Evolutionary conservation across 2,113 vertebrate species (phyloP), one percentile per base, ranked within the genome.

Genomic region (Salvelinus alpinus): DNA sequence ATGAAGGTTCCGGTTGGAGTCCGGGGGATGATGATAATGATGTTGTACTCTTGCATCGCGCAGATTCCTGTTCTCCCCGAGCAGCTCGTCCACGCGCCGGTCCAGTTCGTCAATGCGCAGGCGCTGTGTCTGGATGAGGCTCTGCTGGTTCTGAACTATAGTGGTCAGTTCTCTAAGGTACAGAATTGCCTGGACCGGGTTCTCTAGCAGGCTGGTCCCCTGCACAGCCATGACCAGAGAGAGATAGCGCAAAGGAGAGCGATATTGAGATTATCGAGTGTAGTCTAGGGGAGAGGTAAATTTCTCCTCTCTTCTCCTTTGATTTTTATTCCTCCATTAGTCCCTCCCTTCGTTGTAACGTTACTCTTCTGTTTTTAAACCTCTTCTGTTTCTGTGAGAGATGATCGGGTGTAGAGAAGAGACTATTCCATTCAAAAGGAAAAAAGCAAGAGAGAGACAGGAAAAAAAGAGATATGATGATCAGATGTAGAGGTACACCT

Each of bases 101-200:
- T 98, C 97, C 87, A 98, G 94, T 89, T 96, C 96, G 90, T 98
- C 96, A 87, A 98, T 98, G 86, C 96, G 94, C 83, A 95, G 93
- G 81, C 97, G 94, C 92, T 98, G 97, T 27, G 96, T 98, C 87
- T 98, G 97, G 90, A 98, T 98, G 85, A 98, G 96, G 89, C 96
- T 97, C 92, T 98, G 96, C 88, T 98, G 97, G 94, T 98, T 98
- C 94, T 98, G 97, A 72, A 98, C 97, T 91, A 98, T 98, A 87
- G 96, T 95, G 78, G 97, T 98, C 79, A 98, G 95, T 91, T 97
- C 97, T 85, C 96, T 95, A 86, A 98, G 95, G 89, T 98, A 98
- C 81, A 98, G 95, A 85, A 98, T 96, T 74, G 97, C 97, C 86
- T 97, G 96, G 92, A 98, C 94, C 62, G 97, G 97, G 88, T 98